Evolutionary conservation across 1,140 invertebrate species (phyloP), one percentile per base, ranked within the genome.

Genomic region (Meloidogyne floridensis): DNA sequence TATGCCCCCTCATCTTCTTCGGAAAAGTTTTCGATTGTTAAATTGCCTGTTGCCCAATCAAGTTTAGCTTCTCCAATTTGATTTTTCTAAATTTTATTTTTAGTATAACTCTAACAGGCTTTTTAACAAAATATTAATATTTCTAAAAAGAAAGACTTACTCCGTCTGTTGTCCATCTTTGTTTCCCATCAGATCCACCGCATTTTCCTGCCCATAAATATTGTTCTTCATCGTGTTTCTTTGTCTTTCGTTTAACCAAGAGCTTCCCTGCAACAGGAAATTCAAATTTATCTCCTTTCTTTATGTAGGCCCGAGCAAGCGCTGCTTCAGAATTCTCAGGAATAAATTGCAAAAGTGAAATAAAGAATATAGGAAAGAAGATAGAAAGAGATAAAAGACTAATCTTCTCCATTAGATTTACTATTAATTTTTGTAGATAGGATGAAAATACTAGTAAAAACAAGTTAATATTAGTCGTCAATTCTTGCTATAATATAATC

Each of bases 191-290:
- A 54, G 53, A 54, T 11, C 53, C 11, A 10, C 53, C 53, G n/a
- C 59, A 65, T 2, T 11, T n/a, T n/a, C 59, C 59, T n/a, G 59
- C 59, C 59, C 59, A 65, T 18, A 65, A 65, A 65, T n/a, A 65
- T 65, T 65, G 59, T 65, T 65, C 59, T 65, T n/a, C 59, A 5
- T 13, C 56, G 1, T 11, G n/a, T 65, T 18, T 65, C 15, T 65
- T 65, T 65, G 59, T 65, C n/a, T 65, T 65, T n/a, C 59, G 59
- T 65, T 65, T 65, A 65, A 65, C 59, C n/a, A 65, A 65, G n/a
- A 65, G 59, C 15, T 65, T 65, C n/a, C 59, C 59, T n/a, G 59
- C 59, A n/a, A 65, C 59, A 65, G 59, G 59, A 18, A 65, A 65
- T 65, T 65, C 59, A 65, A 65, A 65, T 65, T n/a, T 65, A 4